Conservation (phyloP, 23 tunicate species). For the Halocynthia roretzi region DNA sequence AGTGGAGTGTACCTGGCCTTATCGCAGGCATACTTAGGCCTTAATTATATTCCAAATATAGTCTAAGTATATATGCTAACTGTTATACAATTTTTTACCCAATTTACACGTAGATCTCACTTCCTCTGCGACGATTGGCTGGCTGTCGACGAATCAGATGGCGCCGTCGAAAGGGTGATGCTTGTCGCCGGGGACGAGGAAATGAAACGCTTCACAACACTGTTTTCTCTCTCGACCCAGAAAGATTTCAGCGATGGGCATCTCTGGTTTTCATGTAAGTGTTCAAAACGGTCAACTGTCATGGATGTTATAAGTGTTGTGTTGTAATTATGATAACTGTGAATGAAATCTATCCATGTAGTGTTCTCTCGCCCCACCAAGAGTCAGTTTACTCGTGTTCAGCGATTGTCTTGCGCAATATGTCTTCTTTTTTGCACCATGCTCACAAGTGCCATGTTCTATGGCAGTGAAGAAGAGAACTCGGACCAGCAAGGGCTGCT, state of each 20-base stretch:
- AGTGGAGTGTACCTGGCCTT: no score
- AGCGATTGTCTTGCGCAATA: conserved; percentile 60
- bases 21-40: no score
- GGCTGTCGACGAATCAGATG: conserved; percentile 89
- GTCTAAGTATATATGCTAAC: no score
- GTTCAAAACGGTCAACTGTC: neutral
- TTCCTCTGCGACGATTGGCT: conserved; percentile 84
- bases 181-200: conserved; percentile 41
- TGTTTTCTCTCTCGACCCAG: conserved; percentile 59
- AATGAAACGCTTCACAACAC: conserved; percentile 35
- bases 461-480: conserved; percentile 49
- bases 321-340: no score
- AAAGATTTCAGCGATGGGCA: conserved; percentile 82
- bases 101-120: conserved; percentile 15
- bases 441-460: conserved; percentile 83
- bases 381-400: conserved; percentile 72
- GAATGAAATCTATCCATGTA: neutral
- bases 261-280: conserved; percentile 77
- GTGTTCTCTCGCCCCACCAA: conserved; percentile 79
- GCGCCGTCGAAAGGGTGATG: conserved; percentile 46
- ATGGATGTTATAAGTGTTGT: no score
- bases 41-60: no score
- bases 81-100: neutral
- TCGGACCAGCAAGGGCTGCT: conserved; percentile 38
- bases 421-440: conserved; percentile 58